Evolutionary conservation across 2,888 invertebrate genomes (phyloP), one percentile per base, ranked within the genome.

Genomic region (Diarsia mendica): DNA sequence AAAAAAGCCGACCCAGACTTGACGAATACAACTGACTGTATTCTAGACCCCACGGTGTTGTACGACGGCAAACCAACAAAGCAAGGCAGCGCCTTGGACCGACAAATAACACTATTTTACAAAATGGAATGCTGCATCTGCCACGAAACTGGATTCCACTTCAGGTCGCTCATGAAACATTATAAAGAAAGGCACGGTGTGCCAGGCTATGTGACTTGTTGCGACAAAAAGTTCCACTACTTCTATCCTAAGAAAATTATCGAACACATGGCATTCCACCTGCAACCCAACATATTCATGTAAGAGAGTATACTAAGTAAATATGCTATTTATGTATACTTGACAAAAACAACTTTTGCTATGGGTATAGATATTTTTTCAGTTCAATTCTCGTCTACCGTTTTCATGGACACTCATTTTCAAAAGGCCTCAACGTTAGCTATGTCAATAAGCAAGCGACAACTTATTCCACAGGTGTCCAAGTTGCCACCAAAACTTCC

Each of bases 91-190:
- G 96, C 93, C 13, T 86, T 96, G 67, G 96, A 96, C 82, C 94
- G 91, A 86, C 96, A 96, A 85, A 96, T 96, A 85, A 95, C 95
- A 2, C 86, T 96, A 8, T 96, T 96, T 85, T 96, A 96, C 85
- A 95, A 95, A 89, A 96, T 96, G 96, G 96, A 96, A 89, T 96
- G 96, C 82, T 94, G 95, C 77, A 96, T 96, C 84, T 96, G 96
- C 81, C 96, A 96, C 87, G 94, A 94, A 77, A 91, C 90, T 65
- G 95, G 94, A 23, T 96, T 96, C 83, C 91, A 96, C 86, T 96
- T 95, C 81, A 93, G 95, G 75, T 94, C 96, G 9, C 90, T 96
- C 28, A 96, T 96, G 96, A 94, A 93, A 85, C 96, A 96, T 87
- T 96, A 96, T 87, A 96, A 95, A 86, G 96, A 96, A 3, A 91